Evolutionary conservation across 2,113 vertebrate genomes (phyloP), one percentile per base, ranked within the genome.

Genomic region (Prietella phreatophila): DNA sequence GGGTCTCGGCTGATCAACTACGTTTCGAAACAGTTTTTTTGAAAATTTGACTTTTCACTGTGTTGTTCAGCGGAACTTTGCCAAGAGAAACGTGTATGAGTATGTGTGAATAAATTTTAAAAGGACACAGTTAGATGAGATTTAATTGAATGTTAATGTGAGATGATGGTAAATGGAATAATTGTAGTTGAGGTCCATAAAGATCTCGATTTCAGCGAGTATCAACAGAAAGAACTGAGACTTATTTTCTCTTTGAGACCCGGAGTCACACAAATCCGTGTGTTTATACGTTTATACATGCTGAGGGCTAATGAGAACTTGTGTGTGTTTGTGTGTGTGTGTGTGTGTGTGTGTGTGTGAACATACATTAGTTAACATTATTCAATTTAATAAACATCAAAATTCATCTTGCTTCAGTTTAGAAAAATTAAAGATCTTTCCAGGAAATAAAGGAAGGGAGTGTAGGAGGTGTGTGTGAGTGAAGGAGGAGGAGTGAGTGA

Each of bases 261-360:
- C 1, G 1, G 67, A 71, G 15, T 76, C 39, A 76, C 22, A 42
- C 22, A 42, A 36, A 42, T 4, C 5, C 10, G 10, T 50, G 39
- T 78, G 39, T 75, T 75, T 75, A 50, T 47, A 78, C 75, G 20
- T 75, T 75, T 75, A 50, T 47, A 78, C 75, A 78, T 14, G 20
- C 73, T 76, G 73, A 76, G 73, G 73, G 39, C 73, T 47, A 50
- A 76, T 47, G 73, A 76, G 42, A 22, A 76, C 73, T 76, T 25
- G 2, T 47, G 10, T 4, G 33, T 36, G 15, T 22, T 30, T 30
- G 14, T 71, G 30, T 69, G 33, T 19, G 33, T 8, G 30, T 20
- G 17, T 73, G 30, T 73, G 19, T 22, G 33, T 20, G 5, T 50
- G 47, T 50, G 47, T 50, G 9, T 50, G 9, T 42, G 19, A 75